Percentiles rank a stretch among this genome's conserved stretches.
Evolutionary conservation across 2,888 invertebrate genomes (phyloP).

Genomic region (Eristalis arbustorum): DNA sequence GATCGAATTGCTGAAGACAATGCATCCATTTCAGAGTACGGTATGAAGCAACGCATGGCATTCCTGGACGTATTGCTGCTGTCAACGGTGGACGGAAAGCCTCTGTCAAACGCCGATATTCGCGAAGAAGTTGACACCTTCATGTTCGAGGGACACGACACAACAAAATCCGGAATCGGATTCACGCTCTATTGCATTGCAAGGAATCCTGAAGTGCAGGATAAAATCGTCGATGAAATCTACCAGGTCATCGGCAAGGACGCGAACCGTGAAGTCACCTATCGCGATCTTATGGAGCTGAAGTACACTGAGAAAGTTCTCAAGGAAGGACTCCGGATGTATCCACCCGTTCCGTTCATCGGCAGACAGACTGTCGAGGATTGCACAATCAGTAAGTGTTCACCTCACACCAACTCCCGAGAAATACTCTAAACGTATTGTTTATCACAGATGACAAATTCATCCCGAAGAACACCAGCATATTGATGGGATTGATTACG

Average conservation of each 20-base stretch:
- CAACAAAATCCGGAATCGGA: constrained; percentile 73
- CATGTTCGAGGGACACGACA: constrained; percentile 80
- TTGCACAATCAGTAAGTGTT: constrained; percentile 81
- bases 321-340: constrained; percentile 84
- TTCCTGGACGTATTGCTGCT: constrained; percentile 71
- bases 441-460: constrained; percentile 67
- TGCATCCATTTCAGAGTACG: constrained; percentile 29
- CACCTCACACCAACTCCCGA: too few species aligned
- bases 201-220: constrained; percentile 72
- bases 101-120: constrained; percentile 69
- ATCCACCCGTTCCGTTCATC: constrained; percentile 84
- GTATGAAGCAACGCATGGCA: constrained; percentile 67
- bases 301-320: constrained; percentile 83
- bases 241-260: constrained; percentile 71
- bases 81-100: constrained; percentile 61
- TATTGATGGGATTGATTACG: constrained; percentile 64
- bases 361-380: constrained; percentile 81
- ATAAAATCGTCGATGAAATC: constrained; percentile 73
- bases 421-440: too few species aligned
- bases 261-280: constrained; percentile 56
- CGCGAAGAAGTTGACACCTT: constrained; percentile 72
- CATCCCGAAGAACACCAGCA: constrained; percentile 71
- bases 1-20: too few species aligned
- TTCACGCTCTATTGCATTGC: constrained; percentile 72
- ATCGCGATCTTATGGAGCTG: constrained; percentile 71